A percentile compares a stretch with the other conserved stretches of the same genome.
These are phyloP conservation scores for Sakesphorus luctuosus DNA, from an alignment of 2,113 vertebrate species.

Conservation along the genomic window DNA sequence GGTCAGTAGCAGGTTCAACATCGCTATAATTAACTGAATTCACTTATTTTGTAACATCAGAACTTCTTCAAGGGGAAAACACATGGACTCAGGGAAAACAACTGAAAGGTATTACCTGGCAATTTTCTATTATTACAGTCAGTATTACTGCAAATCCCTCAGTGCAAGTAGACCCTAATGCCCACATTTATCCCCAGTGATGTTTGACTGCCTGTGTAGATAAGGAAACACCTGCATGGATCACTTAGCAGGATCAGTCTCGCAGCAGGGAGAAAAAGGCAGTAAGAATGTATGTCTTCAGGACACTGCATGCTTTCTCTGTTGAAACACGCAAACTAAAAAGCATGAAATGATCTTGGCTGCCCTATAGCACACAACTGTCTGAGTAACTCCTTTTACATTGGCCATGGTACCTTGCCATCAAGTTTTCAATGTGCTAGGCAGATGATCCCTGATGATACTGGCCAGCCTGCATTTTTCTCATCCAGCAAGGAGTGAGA, in stretches of 20 bases:
- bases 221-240: constrained; percentile 59
- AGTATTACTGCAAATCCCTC: neutral
- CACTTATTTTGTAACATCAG: neutral
- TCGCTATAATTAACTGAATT: neutral
- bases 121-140: neutral
- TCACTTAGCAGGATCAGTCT: constrained; percentile 52
- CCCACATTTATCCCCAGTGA: neutral
- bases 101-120: neutral
- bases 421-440: neutral
- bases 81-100: neutral
- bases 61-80: neutral
- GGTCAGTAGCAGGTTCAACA: neutral
- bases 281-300: constrained; percentile 62
- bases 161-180: neutral
- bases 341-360: constrained; percentile 42
- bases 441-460: neutral
- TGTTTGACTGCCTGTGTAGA: neutral
- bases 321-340: constrained; percentile 46
- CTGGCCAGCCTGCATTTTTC: neutral
- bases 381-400: constrained; percentile 1
- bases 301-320: constrained; percentile 59
- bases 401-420: constrained; percentile 16
- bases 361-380: neutral
- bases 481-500: neutral
- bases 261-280: constrained; percentile 37